Conservation (phyloP, 2,113 vertebrate species). For the Tachuris rubrigastra region DNA sequence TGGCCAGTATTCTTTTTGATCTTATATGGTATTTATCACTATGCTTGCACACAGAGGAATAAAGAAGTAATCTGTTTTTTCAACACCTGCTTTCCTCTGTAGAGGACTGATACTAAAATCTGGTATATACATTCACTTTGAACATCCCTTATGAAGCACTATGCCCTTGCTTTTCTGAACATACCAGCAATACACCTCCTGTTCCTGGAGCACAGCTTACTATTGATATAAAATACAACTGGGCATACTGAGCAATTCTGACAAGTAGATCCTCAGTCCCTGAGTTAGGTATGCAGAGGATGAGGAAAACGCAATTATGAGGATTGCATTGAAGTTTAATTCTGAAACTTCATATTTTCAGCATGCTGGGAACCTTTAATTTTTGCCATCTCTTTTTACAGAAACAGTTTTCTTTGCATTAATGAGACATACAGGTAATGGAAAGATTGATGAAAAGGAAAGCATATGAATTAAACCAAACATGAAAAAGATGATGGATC, state of each 20-base stretch:
- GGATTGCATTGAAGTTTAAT: not conserved
- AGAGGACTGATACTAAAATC: not conserved
- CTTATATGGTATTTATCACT: not conserved
- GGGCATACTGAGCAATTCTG: not conserved
- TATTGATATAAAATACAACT: not conserved
- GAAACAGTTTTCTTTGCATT: not conserved
- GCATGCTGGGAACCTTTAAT: not conserved
- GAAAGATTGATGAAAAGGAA: slow-evolving; percentile 21
- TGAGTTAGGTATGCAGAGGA: not conserved
- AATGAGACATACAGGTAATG: not conserved
- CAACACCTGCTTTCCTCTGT: not conserved
- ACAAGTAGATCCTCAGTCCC: not conserved
- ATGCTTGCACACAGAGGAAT: not conserved
- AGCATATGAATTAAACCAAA: not conserved
- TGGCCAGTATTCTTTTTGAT: not conserved
- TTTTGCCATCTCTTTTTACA: not conserved
- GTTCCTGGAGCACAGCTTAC: not conserved
- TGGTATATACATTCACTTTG: not conserved
- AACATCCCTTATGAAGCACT: not conserved
- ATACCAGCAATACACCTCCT: not conserved
- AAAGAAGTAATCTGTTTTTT: not conserved
- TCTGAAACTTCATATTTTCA: not conserved
- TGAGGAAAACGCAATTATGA: not conserved
- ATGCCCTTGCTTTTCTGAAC: not conserved
- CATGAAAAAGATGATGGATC: not conserved